Percentiles rank a stretch among this genome's conserved stretches.
Conservation (phyloP, 2,113 vertebrate genomes). For the Catharus bicknelli region DNA sequence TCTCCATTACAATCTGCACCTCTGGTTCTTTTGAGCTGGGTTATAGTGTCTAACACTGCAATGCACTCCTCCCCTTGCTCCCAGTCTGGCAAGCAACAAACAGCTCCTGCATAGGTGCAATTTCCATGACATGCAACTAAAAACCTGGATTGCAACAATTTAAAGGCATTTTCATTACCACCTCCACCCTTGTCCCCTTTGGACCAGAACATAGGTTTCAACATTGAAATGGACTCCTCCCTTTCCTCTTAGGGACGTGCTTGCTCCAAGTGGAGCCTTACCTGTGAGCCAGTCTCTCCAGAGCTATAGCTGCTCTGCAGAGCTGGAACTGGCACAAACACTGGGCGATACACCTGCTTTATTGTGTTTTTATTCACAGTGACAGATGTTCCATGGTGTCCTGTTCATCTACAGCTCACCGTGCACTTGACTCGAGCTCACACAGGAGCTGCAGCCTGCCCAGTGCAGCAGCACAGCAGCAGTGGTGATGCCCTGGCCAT, state of each 20-base stretch:
- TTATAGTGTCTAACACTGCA: background rate
- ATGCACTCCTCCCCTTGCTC: background rate
- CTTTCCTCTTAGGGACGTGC: background rate
- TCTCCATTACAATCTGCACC: background rate
- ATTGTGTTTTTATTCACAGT: background rate
- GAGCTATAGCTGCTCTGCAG: background rate
- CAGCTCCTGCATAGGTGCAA: background rate
- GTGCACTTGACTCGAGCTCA: rapidly evolving
- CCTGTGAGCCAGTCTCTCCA: background rate
- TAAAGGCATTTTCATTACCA: background rate
- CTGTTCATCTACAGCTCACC: background rate
- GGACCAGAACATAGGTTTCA: background rate
- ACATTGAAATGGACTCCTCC: background rate
- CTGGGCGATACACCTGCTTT: background rate
- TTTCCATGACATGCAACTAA: background rate
- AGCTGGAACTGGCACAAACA: background rate
- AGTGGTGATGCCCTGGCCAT: background rate
- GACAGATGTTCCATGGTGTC: background rate
- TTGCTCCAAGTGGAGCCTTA: rapidly evolving
- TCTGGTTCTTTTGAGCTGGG: background rate
- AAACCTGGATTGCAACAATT: background rate
- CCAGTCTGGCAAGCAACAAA: background rate
- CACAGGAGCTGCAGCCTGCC: background rate
- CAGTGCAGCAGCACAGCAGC: background rate
- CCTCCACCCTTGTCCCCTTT: background rate